Conservation (phyloP, 1,140 invertebrate genomes). For the Schlechtendalia chinensis region DNA sequence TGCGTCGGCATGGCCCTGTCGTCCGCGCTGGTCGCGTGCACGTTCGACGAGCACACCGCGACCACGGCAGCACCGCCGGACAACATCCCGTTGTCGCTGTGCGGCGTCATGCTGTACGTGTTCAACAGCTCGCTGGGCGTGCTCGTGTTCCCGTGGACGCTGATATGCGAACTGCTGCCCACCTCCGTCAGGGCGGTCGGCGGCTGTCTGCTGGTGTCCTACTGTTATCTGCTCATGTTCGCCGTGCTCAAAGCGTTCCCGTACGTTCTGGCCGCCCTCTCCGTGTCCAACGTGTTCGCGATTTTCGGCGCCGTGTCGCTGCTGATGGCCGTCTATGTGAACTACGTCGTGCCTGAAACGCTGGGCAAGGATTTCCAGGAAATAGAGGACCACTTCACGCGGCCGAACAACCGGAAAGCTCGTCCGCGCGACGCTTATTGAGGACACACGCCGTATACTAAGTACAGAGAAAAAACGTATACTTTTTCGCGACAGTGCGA, state of each 20-base stretch:
- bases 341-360: conserved; percentile 71
- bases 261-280: conserved; percentile 58
- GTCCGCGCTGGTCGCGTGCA: neutral
- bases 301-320: conserved; percentile 64
- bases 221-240: conserved; percentile 67
- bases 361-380: conserved; percentile 66
- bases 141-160: conserved; percentile 66
- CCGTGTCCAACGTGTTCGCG: conserved; percentile 62
- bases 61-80: too few relatives aligned
- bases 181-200: conserved; percentile 59
- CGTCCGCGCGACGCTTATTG: neutral
- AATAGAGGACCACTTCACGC: conserved; percentile 56
- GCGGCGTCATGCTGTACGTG: conserved; percentile 60
- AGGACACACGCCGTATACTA: too few relatives aligned
- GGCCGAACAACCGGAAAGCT: neutral
- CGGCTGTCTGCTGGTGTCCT: conserved; percentile 61
- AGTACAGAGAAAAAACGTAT: too few relatives aligned
- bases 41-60: too few relatives aligned
- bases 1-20: conserved; percentile 59
- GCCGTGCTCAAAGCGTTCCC: conserved; percentile 66
- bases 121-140: conserved; percentile 61
- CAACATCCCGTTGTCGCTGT: conserved; percentile 54
- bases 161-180: conserved; percentile 59
- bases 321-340: conserved; percentile 62
- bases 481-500: too few relatives aligned